A percentile compares a stretch with the other conserved stretches of the same genome.
Evolutionary conservation across 2,113 vertebrate genomes (phyloP).

Genomic region (Colistium nudipinnis): DNA sequence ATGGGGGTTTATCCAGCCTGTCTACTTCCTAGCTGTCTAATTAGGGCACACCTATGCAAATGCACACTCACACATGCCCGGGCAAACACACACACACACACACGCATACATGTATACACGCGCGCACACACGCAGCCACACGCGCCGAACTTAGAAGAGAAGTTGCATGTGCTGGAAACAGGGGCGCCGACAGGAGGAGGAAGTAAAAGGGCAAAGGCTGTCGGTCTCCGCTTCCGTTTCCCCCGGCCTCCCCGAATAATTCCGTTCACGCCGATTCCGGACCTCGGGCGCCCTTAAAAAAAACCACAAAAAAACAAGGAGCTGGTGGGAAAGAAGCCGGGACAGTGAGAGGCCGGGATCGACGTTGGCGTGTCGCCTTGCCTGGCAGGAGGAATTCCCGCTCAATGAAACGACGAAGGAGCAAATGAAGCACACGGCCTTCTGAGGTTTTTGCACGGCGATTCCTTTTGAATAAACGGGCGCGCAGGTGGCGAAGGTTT

Average conservation of each 20-base stretch:
- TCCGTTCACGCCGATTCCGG: constrained; percentile 27
- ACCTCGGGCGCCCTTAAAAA: constrained; percentile 11
- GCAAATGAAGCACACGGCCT: constrained; percentile 6
- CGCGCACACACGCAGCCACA: constrained; percentile 15
- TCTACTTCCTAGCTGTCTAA: constrained; percentile 40
- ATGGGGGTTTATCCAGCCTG: constrained; percentile 14
- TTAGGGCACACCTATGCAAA: constrained; percentile 22
- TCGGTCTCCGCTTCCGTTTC: constrained; percentile 33
- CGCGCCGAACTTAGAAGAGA: too few relatives aligned
- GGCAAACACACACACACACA: constrained; percentile 2
- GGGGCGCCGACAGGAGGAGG: constrained; percentile 41
- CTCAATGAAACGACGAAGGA: background rate
- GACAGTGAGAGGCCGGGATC: constrained; percentile 16
- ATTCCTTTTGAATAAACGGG: background rate
- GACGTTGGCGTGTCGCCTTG: background rate
- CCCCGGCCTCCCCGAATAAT: constrained; percentile 43
- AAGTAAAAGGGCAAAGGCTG: constrained; percentile 33
- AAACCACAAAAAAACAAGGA: constrained; percentile 23
- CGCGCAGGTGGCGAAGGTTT: constrained; percentile 2
- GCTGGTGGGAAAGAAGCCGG: constrained; percentile 5
- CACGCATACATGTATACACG: constrained; percentile 6
- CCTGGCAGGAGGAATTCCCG: constrained; percentile 2
- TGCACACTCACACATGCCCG: constrained; percentile 31
- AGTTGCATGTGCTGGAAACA: constrained; percentile 54
- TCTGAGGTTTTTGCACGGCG: constrained; percentile 4